Percentiles rank a stretch among this genome's conserved stretches.
Conservation (phyloP, 2,797 vertebrate species). For the Sebastes matsubarae region DNA sequence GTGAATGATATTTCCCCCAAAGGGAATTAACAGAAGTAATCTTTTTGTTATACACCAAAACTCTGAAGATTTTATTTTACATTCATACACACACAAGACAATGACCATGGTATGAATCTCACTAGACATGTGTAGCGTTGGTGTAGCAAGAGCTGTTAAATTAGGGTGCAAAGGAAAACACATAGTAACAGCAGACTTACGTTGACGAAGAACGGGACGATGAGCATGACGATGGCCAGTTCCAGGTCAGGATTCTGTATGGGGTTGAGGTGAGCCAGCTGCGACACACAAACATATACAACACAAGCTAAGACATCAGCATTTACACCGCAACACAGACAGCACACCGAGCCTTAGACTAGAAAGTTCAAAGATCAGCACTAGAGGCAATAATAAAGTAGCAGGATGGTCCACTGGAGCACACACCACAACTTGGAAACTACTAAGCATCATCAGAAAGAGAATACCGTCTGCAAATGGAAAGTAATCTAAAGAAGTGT, state of each 20-base stretch:
- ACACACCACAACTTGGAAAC: background rate
- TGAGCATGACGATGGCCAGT: conserved; percentile 98
- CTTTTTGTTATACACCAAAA: background rate
- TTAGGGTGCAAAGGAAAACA: background rate
- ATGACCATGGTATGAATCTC: background rate
- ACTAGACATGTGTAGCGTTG: background rate
- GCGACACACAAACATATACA: conserved; percentile 51
- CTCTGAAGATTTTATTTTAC: background rate
- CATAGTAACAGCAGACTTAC: conserved; percentile 83
- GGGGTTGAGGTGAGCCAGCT: conserved; percentile 93
- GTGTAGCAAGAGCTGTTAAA: background rate
- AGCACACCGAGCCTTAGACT: background rate
- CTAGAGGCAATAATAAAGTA: background rate
- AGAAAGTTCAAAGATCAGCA: background rate
- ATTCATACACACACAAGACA: background rate
- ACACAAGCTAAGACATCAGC: conserved; percentile 9
- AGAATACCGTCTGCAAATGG: background rate
- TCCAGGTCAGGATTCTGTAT: conserved; percentile 94
- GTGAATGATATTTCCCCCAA: background rate
- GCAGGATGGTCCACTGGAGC: background rate
- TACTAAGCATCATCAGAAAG: background rate
- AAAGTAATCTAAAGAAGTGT: background rate
- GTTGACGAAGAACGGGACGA: conserved; percentile 99
- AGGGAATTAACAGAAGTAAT: background rate
- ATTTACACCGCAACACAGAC: background rate